Evolutionary conservation across 2,113 vertebrate species (phyloP), one percentile per base, ranked within the genome.

Genomic region (Neodontobutis hainanensis): DNA sequence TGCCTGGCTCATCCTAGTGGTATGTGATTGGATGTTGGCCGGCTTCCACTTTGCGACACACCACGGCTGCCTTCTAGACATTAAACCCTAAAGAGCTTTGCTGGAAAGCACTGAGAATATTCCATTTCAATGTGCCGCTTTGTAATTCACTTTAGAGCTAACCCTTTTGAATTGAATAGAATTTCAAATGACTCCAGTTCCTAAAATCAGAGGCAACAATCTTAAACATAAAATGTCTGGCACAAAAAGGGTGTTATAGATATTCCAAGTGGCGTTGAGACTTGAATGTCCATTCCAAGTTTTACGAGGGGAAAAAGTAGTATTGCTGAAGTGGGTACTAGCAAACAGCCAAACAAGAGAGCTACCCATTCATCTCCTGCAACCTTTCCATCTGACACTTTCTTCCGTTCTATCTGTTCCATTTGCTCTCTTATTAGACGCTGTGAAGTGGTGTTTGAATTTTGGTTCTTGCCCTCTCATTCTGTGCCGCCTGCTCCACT

Each of bases 341-440:
- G 51, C 83, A 63, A 62, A 70, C 61, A 49, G 19, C 19, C 19
- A 27, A 27, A 27, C 19, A 27, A 27, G 43, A 77, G 60, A 66
- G 43, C 53, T 63, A 9, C 57, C 59, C 80, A 86, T 88, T 87
- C 85, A 70, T 83, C 84, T 86, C 71, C 73, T 49, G 9, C 50
- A 75, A 76, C 75, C 67, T 66, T 73, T 77, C 71, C 56, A 38
- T 70, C 62, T 85, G 83, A 84, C 85, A 82, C 55, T 35, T 75
- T 12, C 74, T 57, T 53, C 77, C 63, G 63, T 61, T 79, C 77
- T 81, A 69, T 73, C 78, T 64, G 80, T 53, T 74, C 80, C 65
- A 76, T 83, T 89, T 86, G 83, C 73, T 75, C 73, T 72, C 77
- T 87, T 84, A 91, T 90, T 91, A 85, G 81, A 77, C 80, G 71